A percentile compares a stretch with the other conserved stretches of the same genome.
Conservation (phyloP, 2,888 invertebrate genomes). For the Junonia oenone region DNA sequence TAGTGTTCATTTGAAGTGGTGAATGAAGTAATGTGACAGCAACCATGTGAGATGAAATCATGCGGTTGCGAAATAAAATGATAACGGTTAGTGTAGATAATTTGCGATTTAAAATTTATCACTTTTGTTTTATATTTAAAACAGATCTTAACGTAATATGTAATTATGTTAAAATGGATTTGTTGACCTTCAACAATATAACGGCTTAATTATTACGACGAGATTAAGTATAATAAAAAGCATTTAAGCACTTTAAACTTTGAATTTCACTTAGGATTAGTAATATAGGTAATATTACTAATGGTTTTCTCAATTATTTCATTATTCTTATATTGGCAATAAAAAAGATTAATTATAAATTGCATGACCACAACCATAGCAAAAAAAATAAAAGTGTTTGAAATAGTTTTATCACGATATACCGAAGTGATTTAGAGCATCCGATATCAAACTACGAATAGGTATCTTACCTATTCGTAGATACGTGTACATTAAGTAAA, state of each 20-base stretch:
- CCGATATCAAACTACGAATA: no score
- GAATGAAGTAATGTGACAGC: background rate
- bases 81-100: background rate
- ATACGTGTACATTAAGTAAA: no score
- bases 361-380: no score
- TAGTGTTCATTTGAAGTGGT: background rate
- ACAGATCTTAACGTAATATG: background rate
- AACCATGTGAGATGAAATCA: conserved; percentile 25
- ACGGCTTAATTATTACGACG: no score
- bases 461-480: no score
- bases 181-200: background rate
- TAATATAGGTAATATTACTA: no score
- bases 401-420: no score
- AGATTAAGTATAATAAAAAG: background rate
- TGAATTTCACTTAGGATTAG: no score
- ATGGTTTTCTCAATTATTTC: no score
- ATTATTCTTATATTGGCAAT: no score
- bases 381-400: no score
- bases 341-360: background rate
- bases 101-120: background rate
- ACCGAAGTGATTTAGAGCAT: background rate
- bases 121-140: background rate
- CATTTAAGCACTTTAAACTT: no score
- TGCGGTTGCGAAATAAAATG: conserved; percentile 16
- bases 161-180: background rate